Percentiles rank a stretch among this genome's conserved stretches.
phyloP scores from a whole-genome alignment of 2,888 invertebrate genomes.

The Bombylius discolor region DNA sequence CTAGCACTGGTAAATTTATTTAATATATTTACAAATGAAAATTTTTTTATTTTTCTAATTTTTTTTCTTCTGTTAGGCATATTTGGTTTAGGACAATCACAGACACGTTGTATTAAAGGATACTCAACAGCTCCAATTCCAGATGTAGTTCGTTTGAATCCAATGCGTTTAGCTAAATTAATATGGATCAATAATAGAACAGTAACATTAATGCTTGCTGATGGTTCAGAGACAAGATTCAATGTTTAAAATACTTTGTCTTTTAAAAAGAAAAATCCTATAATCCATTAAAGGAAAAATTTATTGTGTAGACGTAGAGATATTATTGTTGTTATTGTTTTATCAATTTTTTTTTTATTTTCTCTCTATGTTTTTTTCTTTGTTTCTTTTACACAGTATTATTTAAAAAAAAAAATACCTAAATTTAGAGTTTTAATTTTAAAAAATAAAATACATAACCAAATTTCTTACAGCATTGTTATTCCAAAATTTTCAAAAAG shows the following conservation, averaged over 20 bases:
- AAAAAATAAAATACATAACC: too few relatives aligned
- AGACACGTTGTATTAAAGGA: constrained; percentile 90
- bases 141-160: constrained; percentile 72
- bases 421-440: too few relatives aligned
- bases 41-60: neutral
- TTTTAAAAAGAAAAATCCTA: too few relatives aligned
- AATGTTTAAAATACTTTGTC: constrained; percentile 45
- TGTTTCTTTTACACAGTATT: too few relatives aligned
- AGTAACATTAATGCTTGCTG: constrained; percentile 86
- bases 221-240: constrained; percentile 84
- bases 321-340: too few relatives aligned
- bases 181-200: constrained; percentile 93
- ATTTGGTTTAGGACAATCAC: constrained; percentile 95
- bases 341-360: too few relatives aligned
- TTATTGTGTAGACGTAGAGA: too few relatives aligned
- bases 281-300: too few relatives aligned
- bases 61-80: constrained; percentile 45
- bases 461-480: too few relatives aligned
- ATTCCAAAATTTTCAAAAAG: too few relatives aligned
- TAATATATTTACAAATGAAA: neutral
- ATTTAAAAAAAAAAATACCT: too few relatives aligned
- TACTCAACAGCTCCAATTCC: constrained; percentile 89
- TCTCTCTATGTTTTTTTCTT: too few relatives aligned
- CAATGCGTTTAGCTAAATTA: constrained; percentile 78
- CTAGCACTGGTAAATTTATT: constrained; percentile 54